Evolutionary conservation across 2,888 invertebrate genomes (phyloP).

Genomic region (Orgyia antiqua): DNA sequence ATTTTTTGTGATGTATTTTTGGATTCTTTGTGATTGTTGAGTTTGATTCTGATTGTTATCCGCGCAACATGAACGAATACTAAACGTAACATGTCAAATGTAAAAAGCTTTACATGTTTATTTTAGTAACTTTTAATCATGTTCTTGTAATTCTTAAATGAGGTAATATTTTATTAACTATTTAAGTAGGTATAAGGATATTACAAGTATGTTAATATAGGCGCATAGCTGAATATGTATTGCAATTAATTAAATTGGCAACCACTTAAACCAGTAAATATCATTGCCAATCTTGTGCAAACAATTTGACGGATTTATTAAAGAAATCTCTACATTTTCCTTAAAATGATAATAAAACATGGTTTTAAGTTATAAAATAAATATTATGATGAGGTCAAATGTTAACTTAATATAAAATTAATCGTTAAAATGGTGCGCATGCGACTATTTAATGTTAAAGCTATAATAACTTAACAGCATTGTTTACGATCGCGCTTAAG

Average conservation of each 20-base stretch:
- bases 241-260: too few species aligned
- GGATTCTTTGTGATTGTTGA: constrained; percentile 48
- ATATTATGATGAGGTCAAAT: not conserved
- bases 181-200: too few species aligned
- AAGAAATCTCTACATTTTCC: too few species aligned
- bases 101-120: constrained; percentile 11
- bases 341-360: too few species aligned
- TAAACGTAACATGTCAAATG: constrained; percentile 37
- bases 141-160: constrained; percentile 6
- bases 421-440: not conserved
- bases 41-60: constrained; percentile 66
- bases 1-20: constrained; percentile 50
- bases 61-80: constrained; percentile 53
- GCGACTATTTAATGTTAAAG: not conserved
- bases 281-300: too few species aligned
- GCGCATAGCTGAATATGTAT: too few species aligned
- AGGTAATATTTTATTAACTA: too few species aligned
- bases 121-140: not conserved
- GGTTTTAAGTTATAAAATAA: too few species aligned
- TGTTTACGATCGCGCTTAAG: constrained; percentile 1
- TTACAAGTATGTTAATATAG: too few species aligned
- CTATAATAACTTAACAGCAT: not conserved
- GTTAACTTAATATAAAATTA: not conserved
- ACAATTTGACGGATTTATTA: too few species aligned
- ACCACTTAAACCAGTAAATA: too few species aligned